Conservation (phyloP, 2,888 invertebrate species). For the Diplolepis rosae region DNA sequence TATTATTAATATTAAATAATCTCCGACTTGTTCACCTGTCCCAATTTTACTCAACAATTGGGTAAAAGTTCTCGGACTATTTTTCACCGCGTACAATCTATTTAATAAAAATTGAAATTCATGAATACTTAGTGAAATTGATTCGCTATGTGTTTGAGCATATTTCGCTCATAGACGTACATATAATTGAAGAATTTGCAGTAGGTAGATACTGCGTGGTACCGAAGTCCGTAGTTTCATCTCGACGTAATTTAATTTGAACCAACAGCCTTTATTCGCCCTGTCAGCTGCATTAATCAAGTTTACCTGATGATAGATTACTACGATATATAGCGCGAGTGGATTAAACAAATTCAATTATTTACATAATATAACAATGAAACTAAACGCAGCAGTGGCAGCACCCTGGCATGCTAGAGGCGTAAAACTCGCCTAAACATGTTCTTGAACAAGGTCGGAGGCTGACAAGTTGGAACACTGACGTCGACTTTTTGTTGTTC, state of each 20-base stretch:
- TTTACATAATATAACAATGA: slow-evolving; percentile 14
- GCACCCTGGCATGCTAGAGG: not conserved
- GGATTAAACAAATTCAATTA: slow-evolving; percentile 12
- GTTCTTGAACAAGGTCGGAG: not conserved
- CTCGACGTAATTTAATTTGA: slow-evolving; percentile 8
- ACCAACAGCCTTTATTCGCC: slow-evolving; percentile 19
- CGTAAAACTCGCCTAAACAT: not conserved
- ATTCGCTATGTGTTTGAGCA: too few relatives aligned
- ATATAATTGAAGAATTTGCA: slow-evolving; percentile 9
- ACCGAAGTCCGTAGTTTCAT: slow-evolving; percentile 14
- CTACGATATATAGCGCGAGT: not conserved
- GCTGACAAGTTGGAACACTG: slow-evolving; percentile 10
- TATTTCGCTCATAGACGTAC: not conserved
- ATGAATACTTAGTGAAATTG: too few relatives aligned
- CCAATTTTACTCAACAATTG: too few relatives aligned
- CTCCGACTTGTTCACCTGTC: too few relatives aligned
- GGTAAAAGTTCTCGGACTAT: too few relatives aligned
- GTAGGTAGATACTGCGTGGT: slow-evolving; percentile 1
- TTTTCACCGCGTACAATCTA: too few relatives aligned
- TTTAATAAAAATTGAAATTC: too few relatives aligned
- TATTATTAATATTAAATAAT: too few relatives aligned
- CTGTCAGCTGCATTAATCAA: slow-evolving; percentile 27
- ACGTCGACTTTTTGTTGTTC: slow-evolving; percentile 27
- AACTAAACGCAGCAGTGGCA: not conserved
- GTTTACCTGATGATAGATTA: slow-evolving; percentile 10